These are phyloP conservation scores for Panorpa germanica DNA, from an alignment of 2,888 invertebrate genomes.

Conservation along the genomic window DNA sequence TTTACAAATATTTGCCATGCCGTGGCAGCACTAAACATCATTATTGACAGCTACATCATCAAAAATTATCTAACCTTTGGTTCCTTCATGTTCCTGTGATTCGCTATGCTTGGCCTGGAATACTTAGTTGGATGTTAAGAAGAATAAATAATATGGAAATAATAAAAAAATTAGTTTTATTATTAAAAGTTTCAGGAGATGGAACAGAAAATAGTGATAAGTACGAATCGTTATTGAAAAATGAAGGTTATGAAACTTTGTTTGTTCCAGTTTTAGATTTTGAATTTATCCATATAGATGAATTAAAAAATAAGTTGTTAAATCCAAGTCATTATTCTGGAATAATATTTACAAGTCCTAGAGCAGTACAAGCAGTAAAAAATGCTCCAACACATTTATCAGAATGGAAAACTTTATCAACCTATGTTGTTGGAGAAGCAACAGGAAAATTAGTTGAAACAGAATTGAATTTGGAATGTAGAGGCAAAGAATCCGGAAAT, in stretches of 20 bases:
- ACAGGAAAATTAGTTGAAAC: conserved; percentile 26
- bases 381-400: conserved; percentile 20
- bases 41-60: no score
- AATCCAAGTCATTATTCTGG: conserved; percentile 26
- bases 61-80: no score
- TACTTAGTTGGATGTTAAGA: no score
- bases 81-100: no score
- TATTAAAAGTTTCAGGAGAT: no score
- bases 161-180: no score
- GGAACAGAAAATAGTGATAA: conserved; percentile 26
- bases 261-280: conserved; percentile 31
- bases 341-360: conserved; percentile 33
- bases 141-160: no score
- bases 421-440: conserved; percentile 33
- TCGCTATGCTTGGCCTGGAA: no score
- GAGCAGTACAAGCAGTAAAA: conserved; percentile 29
- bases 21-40: no score
- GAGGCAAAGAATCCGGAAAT: conserved; percentile 33
- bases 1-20: no score
- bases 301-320: conserved; percentile 23
- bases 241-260: conserved; percentile 25
- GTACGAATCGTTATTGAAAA: conserved; percentile 24
- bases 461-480: conserved; percentile 25
- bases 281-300: conserved; percentile 26
- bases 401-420: conserved; percentile 25